These are phyloP conservation scores for Caretta caretta DNA, from an alignment of 2,113 vertebrate genomes.

Conservation along the genomic window DNA sequence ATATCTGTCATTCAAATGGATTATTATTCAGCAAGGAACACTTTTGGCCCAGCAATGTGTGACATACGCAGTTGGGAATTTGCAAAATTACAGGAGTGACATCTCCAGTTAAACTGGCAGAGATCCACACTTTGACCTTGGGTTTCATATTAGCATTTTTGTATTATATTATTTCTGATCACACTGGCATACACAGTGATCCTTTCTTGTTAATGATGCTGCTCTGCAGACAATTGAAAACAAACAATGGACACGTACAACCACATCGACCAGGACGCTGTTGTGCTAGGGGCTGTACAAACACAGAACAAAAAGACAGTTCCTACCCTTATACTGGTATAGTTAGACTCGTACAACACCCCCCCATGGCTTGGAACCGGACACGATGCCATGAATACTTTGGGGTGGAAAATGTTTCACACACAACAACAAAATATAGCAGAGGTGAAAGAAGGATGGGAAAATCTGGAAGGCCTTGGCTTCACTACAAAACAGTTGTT, in stretches of 20 bases:
- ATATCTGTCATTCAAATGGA: slow-evolving; percentile 26
- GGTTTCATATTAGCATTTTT: background rate
- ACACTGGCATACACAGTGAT: background rate
- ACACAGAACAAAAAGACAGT: too few relatives aligned
- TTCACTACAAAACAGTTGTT: background rate
- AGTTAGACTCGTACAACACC: too few relatives aligned
- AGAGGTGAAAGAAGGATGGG: background rate
- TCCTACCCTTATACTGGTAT: too few relatives aligned
- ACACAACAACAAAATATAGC: background rate
- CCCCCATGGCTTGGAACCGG: background rate
- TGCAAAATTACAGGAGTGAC: slow-evolving; percentile 7
- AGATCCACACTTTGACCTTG: slow-evolving; percentile 11
- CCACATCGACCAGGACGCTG: background rate
- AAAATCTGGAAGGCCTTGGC: background rate
- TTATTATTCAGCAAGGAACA: slow-evolving; percentile 44
- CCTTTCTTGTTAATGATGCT: slow-evolving; percentile 11
- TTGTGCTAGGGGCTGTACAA: too few relatives aligned
- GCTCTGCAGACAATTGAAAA: background rate
- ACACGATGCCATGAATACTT: background rate
- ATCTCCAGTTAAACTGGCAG: slow-evolving; percentile 51
- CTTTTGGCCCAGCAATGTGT: slow-evolving; percentile 11
- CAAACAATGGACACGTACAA: background rate
- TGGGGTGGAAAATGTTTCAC: background rate
- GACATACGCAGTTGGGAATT: background rate
- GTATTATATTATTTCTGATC: background rate